Evolutionary conservation across 2,888 invertebrate species (phyloP), one percentile per base, ranked within the genome.

Genomic region (Protophormia terraenovae): DNA sequence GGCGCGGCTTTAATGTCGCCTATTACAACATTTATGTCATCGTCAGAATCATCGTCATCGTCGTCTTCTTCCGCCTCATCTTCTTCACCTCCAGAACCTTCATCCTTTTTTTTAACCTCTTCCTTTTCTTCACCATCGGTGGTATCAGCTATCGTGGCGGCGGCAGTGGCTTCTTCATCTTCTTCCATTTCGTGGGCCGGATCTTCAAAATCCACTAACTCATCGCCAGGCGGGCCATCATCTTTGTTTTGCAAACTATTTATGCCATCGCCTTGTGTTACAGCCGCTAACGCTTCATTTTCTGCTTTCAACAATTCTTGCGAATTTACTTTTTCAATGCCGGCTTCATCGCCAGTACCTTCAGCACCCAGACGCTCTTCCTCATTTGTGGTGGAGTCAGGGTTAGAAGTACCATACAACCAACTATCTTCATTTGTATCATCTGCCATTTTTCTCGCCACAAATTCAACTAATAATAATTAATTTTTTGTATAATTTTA

Each of bases 1-100:
- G 96, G 94, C 0, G 95, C 95, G 0, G 97, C 95, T 91, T 97
- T 96, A 66, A 97, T 96, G 90, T 97, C 98, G 2, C 98, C 98
- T 89, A 98, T 98, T 0, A 98, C 97, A 84, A 98, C 97, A 93
- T 98, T 97, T 8, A 98, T 96, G 90, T 97, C 97, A 90, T 97
- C 96, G 85, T 96, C 97, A 0, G 94, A 95, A 83, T 95, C 92
- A 80, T 90, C 91, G 27, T 91, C 91, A 53, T 93, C 91, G 4
- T 90, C 89, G n/a, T 89, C 92, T 10, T 90, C 91, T 47, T 89
- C 91, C 10, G 60, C 97, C 84, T 98, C 97, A 93, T 98, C 97
- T 10, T 98, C 96, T 90, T 97, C 97, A 90, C 97, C 96, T 81
- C 96, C 97, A 0, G 94, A 95, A 83, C 94, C 91, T 50, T 92